phyloP scores from a whole-genome alignment of 2,888 invertebrate species.

The Torymus tubicola region DNA sequence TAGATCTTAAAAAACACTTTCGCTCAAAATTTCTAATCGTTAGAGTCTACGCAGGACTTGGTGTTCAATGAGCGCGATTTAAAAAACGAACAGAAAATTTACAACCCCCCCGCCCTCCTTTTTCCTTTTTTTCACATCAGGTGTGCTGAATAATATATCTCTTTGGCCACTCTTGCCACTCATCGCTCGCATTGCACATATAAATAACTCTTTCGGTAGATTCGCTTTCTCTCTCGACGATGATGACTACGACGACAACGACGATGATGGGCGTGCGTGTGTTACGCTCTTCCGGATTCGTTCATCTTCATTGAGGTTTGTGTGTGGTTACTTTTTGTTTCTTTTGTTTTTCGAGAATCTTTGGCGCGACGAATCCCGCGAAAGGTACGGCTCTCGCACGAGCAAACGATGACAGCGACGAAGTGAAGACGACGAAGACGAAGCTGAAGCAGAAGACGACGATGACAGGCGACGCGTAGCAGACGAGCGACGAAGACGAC shows the following conservation, averaged over 20 bases:
- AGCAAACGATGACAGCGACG: constrained; percentile 39
- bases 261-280: background rate
- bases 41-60: constrained; percentile 70
- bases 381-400: background rate
- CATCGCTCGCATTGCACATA: constrained; percentile 27
- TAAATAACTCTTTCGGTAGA: background rate
- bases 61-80: constrained; percentile 62
- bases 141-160: constrained; percentile 35
- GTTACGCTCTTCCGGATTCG: constrained; percentile 10
- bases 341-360: constrained; percentile 11
- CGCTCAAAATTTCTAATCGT: constrained; percentile 24
- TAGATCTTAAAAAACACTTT: constrained; percentile 11
- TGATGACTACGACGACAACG: background rate
- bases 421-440: constrained; percentile 34
- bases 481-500: constrained; percentile 30
- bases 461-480: constrained; percentile 33
- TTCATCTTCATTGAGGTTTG: constrained; percentile 35
- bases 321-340: too few relatives aligned
- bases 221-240: constrained; percentile 33
- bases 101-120: too few relatives aligned
- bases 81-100: constrained; percentile 26
- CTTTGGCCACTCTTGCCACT: constrained; percentile 43
- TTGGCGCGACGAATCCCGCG: constrained; percentile 13
- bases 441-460: constrained; percentile 26
- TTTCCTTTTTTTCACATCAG: too few relatives aligned